These are phyloP conservation scores for Balanococcus diminutus DNA, from an alignment of 2,888 invertebrate genomes.

Conservation along the genomic window DNA sequence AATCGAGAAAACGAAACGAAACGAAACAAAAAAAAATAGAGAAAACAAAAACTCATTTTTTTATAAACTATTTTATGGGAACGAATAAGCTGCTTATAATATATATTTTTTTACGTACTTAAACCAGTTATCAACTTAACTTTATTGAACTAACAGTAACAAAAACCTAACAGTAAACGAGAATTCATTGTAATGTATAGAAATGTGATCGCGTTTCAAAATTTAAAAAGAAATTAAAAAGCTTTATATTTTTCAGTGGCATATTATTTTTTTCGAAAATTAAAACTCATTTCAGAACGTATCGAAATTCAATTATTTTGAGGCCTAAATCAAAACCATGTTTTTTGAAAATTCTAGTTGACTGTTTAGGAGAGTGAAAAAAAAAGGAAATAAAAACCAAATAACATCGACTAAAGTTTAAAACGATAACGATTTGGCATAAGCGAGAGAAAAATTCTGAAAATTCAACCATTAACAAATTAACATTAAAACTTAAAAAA, in stretches of 20 bases:
- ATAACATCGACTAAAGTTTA: constrained; percentile 8
- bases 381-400: constrained; percentile 10
- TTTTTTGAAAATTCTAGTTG: not conserved
- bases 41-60: constrained; percentile 9
- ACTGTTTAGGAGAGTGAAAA: not conserved
- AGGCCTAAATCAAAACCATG: not conserved
- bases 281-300: not conserved
- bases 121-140: constrained; percentile 44
- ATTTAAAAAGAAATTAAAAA: not conserved
- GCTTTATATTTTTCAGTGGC: not conserved
- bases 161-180: constrained; percentile 51
- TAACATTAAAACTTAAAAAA: constrained; percentile 19
- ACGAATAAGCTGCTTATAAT: constrained; percentile 37
- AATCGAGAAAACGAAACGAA: not conserved
- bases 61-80: constrained; percentile 33
- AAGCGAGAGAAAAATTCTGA: not conserved
- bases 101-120: constrained; percentile 30
- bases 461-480: constrained; percentile 38
- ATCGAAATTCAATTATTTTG: not conserved
- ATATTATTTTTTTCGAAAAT: too few species aligned
- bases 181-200: not conserved
- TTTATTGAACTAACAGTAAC: constrained; percentile 51
- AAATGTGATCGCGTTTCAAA: not conserved
- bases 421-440: constrained; percentile 23
- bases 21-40: not conserved